phyloP scores from a whole-genome alignment of 2,113 vertebrate genomes.

The Crotalus helleri region DNA sequence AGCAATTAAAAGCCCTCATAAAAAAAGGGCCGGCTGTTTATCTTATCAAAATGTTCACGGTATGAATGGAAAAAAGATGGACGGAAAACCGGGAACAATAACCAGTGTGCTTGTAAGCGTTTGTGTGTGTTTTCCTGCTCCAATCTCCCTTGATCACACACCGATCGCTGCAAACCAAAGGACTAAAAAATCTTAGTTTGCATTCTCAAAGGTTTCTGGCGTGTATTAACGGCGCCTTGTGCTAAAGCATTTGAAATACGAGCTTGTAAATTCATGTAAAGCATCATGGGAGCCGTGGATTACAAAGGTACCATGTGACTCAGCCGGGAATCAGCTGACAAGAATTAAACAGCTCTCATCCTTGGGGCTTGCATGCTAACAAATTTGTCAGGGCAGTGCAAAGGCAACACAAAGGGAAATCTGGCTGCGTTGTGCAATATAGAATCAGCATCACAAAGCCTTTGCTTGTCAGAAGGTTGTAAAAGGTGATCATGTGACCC shows the following conservation, averaged over 20 bases:
- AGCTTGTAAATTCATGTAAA: constrained; percentile 14
- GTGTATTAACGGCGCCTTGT: constrained; percentile 21
- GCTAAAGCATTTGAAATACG: constrained; percentile 40
- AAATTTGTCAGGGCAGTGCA: background rate
- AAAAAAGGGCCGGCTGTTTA: background rate
- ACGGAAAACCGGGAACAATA: background rate
- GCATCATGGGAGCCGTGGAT: background rate
- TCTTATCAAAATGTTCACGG: constrained; percentile 25
- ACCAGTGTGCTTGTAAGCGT: background rate
- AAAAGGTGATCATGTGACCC: no score
- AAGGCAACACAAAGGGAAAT: background rate
- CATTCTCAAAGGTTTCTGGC: constrained; percentile 7
- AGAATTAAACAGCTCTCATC: background rate
- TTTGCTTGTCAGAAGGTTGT: no score
- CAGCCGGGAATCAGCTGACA: background rate
- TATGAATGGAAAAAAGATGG: constrained; percentile 6
- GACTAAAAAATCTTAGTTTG: constrained; percentile 34
- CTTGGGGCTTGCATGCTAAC: background rate
- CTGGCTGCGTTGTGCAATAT: background rate
- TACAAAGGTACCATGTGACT: background rate
- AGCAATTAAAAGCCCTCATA: constrained; percentile 13
- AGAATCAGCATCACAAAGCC: background rate
- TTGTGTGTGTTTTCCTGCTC: background rate
- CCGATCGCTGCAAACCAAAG: constrained; percentile 22
- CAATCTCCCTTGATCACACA: constrained; percentile 13